phyloP scores from a whole-genome alignment of 2,113 vertebrate species.

The Myotis brandtii region DNA sequence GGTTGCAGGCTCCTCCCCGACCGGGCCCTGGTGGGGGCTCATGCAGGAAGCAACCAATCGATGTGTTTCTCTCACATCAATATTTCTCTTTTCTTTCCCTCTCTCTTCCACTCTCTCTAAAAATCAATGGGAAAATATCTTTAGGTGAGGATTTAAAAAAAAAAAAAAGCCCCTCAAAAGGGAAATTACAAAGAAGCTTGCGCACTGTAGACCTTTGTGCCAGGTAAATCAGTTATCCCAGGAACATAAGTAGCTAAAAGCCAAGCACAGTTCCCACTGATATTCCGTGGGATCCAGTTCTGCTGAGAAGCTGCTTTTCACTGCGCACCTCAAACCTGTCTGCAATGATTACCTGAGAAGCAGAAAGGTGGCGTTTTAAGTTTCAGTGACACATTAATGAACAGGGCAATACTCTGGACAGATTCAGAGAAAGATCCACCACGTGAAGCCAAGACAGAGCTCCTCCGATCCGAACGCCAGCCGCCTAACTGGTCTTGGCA shows the following conservation, averaged over 20 bases:
- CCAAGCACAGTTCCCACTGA: not conserved
- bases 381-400: constrained; percentile 64
- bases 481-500: not conserved
- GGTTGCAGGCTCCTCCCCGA: too few relatives aligned
- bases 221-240: not conserved
- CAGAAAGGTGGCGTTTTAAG: constrained; percentile 56
- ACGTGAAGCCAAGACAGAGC: not conserved
- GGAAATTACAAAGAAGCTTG: not conserved
- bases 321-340: constrained; percentile 9
- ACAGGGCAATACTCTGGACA: constrained; percentile 56
- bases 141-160: too few relatives aligned
- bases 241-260: not conserved
- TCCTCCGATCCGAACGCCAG: constrained; percentile 29
- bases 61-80: too few relatives aligned
- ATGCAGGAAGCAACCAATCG: too few relatives aligned
- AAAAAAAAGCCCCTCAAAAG: not conserved
- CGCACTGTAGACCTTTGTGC: accelerated
- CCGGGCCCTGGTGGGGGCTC: too few relatives aligned
- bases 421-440: not conserved
- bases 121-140: too few relatives aligned
- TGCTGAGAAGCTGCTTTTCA: not conserved
- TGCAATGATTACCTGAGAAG: not conserved
- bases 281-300: not conserved
- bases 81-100: too few relatives aligned
- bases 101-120: too few relatives aligned